Percentiles rank a stretch among this genome's conserved stretches.
Conservation (phyloP, 37 sponge, comb jelly and placozoan species). For the Spongia lamella region DNA sequence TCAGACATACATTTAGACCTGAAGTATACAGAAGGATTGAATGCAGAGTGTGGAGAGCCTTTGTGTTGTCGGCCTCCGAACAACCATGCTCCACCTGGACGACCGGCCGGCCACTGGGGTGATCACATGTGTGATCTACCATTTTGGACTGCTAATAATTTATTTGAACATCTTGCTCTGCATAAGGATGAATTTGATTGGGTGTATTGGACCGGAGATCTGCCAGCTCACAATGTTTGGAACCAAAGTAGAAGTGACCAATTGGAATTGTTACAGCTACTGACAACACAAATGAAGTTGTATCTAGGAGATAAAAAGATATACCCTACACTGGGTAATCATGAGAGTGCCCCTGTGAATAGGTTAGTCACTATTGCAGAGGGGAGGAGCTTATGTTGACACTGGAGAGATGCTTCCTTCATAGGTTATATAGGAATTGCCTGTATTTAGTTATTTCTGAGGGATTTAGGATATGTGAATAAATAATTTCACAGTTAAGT, state of each 20-base stretch:
- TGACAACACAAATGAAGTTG: slow-evolving; percentile 55
- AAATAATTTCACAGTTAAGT: no score
- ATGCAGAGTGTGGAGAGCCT: slow-evolving; percentile 70
- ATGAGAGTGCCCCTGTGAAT: slow-evolving; percentile 91
- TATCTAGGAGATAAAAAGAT: slow-evolving; percentile 79
- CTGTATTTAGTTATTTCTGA: no score
- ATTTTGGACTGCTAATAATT: slow-evolving; percentile 53
- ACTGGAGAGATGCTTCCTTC: no score
- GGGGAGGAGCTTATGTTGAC: no score
- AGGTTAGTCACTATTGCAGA: slow-evolving; percentile 36
- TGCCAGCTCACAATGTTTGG: slow-evolving; percentile 98
- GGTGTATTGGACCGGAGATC: slow-evolving; percentile 92
- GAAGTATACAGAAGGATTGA: slow-evolving; percentile 47
- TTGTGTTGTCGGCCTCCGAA: slow-evolving; percentile 67
- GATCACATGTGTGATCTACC: slow-evolving; percentile 88
- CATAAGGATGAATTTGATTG: slow-evolving; percentile 78
- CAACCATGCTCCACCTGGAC: neutral
- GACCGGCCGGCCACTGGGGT: slow-evolving; percentile 96
- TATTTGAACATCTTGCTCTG: slow-evolving; percentile 61
- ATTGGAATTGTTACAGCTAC: slow-evolving; percentile 33
- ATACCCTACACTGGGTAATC: slow-evolving; percentile 88
- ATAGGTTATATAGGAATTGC: no score
- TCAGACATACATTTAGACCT: slow-evolving; percentile 71
- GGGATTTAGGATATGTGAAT: no score
- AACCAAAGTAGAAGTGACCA: slow-evolving; percentile 85